Conservation (phyloP, 1,140 invertebrate species). For the Hycleus cichorii region DNA sequence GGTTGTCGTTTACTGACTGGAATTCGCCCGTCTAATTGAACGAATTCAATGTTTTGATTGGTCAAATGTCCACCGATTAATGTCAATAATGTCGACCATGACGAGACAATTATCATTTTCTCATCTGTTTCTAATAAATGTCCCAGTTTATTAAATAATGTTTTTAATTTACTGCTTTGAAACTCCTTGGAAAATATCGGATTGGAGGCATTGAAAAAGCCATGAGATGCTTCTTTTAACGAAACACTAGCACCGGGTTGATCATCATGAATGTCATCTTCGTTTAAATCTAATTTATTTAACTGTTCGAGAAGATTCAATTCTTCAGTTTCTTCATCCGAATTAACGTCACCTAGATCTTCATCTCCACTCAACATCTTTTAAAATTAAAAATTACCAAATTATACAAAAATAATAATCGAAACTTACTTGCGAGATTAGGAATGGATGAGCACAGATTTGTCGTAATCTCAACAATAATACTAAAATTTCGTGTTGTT, state of each 20-base stretch:
- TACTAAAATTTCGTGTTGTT: conserved; percentile 70
- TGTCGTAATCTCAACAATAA: conserved; percentile 77
- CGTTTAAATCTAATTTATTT: conserved; percentile 35
- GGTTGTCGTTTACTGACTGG: conserved; percentile 52
- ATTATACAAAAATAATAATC: background rate
- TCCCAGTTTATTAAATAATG: conserved; percentile 44
- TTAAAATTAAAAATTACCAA: background rate
- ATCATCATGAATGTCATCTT: conserved; percentile 12
- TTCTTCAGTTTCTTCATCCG: conserved; percentile 29
- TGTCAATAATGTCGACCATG: conserved; percentile 72
- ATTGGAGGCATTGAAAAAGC: conserved; percentile 55
- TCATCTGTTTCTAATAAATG: conserved; percentile 50
- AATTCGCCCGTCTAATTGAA: conserved; percentile 61
- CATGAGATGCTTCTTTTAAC: conserved; percentile 42
- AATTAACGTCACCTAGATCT: background rate
- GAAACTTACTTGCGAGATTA: conserved; percentile 56
- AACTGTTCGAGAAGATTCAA: conserved; percentile 41
- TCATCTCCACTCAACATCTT: conserved; percentile 2
- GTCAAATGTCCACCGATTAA: conserved; percentile 58
- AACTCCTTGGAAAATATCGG: conserved; percentile 57
- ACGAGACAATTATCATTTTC: conserved; percentile 79
- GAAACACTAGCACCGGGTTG: conserved; percentile 12
- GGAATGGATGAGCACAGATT: conserved; percentile 78
- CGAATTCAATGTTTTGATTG: conserved; percentile 44
- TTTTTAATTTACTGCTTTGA: conserved; percentile 55